Conservation (phyloP, 2,797 vertebrate species). For the Naso thynnoides region DNA sequence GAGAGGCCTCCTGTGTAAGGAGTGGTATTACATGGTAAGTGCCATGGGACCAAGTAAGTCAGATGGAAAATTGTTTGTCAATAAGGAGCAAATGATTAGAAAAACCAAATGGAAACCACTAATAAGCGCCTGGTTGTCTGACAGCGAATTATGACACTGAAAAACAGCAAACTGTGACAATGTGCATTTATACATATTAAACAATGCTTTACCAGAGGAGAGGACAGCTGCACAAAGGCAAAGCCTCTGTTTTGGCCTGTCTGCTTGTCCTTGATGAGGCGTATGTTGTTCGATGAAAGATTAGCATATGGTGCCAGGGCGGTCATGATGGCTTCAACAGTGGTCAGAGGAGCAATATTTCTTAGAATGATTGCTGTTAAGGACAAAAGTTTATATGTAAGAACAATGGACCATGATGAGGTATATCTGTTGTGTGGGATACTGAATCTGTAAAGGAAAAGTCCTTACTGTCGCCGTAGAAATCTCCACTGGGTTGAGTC, state of each 20-base stretch:
- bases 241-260: constrained; percentile 98
- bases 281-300: constrained; percentile 95
- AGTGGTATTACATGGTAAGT: not conserved
- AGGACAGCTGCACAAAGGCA: constrained; percentile 97
- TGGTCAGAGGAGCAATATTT: constrained; percentile 94
- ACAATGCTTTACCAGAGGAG: constrained; percentile 91
- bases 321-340: constrained; percentile 96
- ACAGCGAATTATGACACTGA: not conserved
- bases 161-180: not conserved
- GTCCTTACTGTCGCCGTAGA: constrained; percentile 96
- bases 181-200: not conserved
- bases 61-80: not conserved
- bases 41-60: not conserved
- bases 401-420: not conserved
- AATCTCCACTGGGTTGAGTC: constrained; percentile 91
- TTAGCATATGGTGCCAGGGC: constrained; percentile 95
- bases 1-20: constrained; percentile 92
- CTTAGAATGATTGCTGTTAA: constrained; percentile 95
- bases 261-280: constrained; percentile 99
- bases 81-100: not conserved
- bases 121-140: too few species aligned
- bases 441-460: not conserved
- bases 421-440: not conserved
- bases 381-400: not conserved
- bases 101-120: not conserved